phyloP scores from a whole-genome alignment of 2,888 invertebrate species.

The Ichneumoninae sp. region DNA sequence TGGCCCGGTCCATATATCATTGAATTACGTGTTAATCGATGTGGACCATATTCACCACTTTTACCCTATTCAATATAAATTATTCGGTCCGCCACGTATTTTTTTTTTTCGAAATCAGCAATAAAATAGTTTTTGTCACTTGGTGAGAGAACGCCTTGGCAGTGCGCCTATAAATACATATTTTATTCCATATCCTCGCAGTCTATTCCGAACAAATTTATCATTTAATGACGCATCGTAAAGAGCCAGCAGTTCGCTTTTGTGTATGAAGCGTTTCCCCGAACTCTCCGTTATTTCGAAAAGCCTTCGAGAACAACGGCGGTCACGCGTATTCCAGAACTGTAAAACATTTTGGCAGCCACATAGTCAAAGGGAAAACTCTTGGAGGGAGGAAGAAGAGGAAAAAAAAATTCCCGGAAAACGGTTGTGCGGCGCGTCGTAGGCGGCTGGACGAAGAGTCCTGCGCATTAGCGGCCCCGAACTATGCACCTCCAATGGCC shows the following conservation, averaged over 20 bases:
- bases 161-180: background rate
- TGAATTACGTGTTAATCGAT: no score
- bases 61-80: no score
- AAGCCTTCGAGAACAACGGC: constrained; percentile 19
- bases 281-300: constrained; percentile 24
- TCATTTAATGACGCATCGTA: constrained; percentile 39
- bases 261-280: constrained; percentile 26
- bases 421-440: constrained; percentile 2
- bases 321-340: constrained; percentile 34
- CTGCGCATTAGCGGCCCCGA: background rate
- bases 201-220: constrained; percentile 11
- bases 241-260: constrained; percentile 17
- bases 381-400: constrained; percentile 10
- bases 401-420: constrained; percentile 18
- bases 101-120: background rate
- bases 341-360: constrained; percentile 55
- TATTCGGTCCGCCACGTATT: no score
- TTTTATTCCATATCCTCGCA: constrained; percentile 1
- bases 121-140: background rate
- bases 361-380: constrained; percentile 25
- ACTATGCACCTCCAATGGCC: constrained; percentile 45
- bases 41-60: no score
- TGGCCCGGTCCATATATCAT: no score
- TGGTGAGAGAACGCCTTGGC: background rate
- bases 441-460: constrained; percentile 19